Conservation (phyloP, 1,140 invertebrate genomes). For the Grapholita molesta region DNA sequence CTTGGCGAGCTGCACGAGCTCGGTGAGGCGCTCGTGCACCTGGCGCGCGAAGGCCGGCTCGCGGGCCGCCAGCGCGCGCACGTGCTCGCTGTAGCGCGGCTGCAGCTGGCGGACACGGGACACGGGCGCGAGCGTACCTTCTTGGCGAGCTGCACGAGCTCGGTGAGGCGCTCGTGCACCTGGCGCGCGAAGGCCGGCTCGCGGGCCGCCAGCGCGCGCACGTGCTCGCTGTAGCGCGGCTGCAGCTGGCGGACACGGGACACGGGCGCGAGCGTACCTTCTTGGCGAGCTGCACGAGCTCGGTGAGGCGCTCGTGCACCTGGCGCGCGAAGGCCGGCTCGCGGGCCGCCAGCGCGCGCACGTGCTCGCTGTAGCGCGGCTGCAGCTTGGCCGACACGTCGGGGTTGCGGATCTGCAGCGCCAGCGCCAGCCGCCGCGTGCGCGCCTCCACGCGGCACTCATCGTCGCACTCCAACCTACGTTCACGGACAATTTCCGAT, state of each 20-base stretch:
- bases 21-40: slow-evolving; percentile 91
- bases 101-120: slow-evolving; percentile 88
- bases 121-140: slow-evolving; percentile 85
- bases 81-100: slow-evolving; percentile 91
- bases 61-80: slow-evolving; percentile 91
- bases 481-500: too few species aligned
- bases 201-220: slow-evolving; percentile 91
- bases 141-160: slow-evolving; percentile 93
- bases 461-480: slow-evolving; percentile 95
- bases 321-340: slow-evolving; percentile 89
- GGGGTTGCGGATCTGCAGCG: slow-evolving; percentile 93
- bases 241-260: slow-evolving; percentile 85
- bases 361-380: slow-evolving; percentile 91
- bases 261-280: slow-evolving; percentile 91
- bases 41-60: slow-evolving; percentile 89
- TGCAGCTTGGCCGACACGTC: slow-evolving; percentile 88
- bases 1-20: slow-evolving; percentile 93
- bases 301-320: slow-evolving; percentile 91
- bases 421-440: slow-evolving; percentile 91
- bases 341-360: slow-evolving; percentile 91
- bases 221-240: slow-evolving; percentile 91
- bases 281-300: slow-evolving; percentile 93
- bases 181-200: slow-evolving; percentile 89
- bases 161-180: slow-evolving; percentile 91
- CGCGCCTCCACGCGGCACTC: slow-evolving; percentile 93